Conservation (phyloP, 2,797 vertebrate species). For the Ara ararauna region DNA sequence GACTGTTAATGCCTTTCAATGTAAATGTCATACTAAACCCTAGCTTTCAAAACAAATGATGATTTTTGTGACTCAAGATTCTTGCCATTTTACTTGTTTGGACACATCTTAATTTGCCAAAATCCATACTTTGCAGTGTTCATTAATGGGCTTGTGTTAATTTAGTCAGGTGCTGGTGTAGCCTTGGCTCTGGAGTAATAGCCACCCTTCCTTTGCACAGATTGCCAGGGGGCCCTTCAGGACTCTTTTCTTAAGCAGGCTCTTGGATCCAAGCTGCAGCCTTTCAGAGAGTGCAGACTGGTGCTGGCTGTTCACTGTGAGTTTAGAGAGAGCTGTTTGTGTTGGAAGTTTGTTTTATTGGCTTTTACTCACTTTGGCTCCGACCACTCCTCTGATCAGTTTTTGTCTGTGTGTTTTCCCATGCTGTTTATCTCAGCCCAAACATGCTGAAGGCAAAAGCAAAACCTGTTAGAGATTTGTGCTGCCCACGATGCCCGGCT, state of each 20-base stretch:
- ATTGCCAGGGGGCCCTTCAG: neutral
- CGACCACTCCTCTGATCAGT: neutral
- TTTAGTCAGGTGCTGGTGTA: neutral
- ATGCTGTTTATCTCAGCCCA: conserved; percentile 4
- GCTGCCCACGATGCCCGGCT: neutral
- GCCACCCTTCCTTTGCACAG: neutral
- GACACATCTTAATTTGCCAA: neutral
- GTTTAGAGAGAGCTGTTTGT: neutral
- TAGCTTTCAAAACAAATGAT: neutral
- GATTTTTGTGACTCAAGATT: neutral
- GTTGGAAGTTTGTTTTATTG: neutral
- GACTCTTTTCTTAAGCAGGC: neutral
- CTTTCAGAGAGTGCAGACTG: neutral
- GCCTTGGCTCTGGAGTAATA: neutral
- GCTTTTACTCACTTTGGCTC: neutral
- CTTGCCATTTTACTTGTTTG: neutral
- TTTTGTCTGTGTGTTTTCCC: neutral
- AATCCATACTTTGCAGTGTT: neutral
- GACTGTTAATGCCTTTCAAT: neutral
- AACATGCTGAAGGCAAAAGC: neutral
- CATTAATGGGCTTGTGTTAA: neutral
- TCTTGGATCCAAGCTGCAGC: neutral
- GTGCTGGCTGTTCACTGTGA: neutral
- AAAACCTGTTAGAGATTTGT: neutral
- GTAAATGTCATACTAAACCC: neutral